phyloP scores from a whole-genome alignment of 2,797 vertebrate genomes.

The Pteronotus mesoamericanus region DNA sequence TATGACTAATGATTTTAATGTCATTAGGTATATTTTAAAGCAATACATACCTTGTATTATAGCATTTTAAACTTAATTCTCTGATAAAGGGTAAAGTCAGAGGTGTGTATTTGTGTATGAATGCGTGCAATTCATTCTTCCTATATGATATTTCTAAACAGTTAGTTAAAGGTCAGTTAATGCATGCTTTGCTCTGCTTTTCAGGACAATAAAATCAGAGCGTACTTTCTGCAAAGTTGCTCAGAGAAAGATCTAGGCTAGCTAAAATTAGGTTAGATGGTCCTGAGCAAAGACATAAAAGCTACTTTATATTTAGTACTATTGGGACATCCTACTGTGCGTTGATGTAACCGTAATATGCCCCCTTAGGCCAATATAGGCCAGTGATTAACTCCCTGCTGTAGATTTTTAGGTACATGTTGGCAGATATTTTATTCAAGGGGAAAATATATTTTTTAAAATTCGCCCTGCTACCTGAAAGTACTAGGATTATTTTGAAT shows the following conservation, averaged over 20 bases:
- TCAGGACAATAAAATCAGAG: constrained; percentile 48
- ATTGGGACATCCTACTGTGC: constrained; percentile 37
- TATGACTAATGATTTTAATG: neutral
- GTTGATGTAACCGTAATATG: constrained; percentile 12
- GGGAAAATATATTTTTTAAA: neutral
- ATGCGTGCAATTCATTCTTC: neutral
- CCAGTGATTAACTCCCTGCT: constrained; percentile 10
- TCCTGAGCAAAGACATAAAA: constrained; percentile 61
- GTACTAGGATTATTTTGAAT: neutral
- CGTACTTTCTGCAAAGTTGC: constrained; percentile 42
- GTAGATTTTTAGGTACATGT: neutral
- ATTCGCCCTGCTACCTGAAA: neutral
- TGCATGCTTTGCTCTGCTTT: constrained; percentile 58
- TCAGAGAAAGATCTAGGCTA: constrained; percentile 53
- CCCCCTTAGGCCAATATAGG: neutral
- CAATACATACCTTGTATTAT: neutral
- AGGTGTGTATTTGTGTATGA: neutral
- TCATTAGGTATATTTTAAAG: constrained; percentile 15
- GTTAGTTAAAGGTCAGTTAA: constrained; percentile 41
- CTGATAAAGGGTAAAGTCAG: neutral
- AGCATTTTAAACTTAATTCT: constrained; percentile 36
- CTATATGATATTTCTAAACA: constrained; percentile 33
- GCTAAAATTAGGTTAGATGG: constrained; percentile 70
- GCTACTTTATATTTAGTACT: constrained; percentile 67
- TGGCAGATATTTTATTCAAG: constrained; percentile 13